Evolutionary conservation across 37 sponge, comb jelly and placozoan species (phyloP).

Genomic region (Cliona cf. orientalis): DNA sequence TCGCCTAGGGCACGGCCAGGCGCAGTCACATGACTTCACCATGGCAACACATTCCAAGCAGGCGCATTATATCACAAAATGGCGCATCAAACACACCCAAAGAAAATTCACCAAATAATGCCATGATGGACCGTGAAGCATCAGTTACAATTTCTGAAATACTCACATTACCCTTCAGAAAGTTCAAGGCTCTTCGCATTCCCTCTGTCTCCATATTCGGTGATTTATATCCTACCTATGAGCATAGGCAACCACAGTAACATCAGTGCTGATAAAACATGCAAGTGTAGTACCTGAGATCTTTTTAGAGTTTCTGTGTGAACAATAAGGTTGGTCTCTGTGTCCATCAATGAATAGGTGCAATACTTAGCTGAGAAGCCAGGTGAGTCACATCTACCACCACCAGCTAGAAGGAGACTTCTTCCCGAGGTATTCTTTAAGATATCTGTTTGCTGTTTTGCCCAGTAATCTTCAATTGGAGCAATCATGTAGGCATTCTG

Average conservation of each 20-base stretch:
- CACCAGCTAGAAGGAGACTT: conserved; percentile 1
- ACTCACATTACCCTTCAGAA: not conserved
- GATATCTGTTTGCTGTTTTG: not conserved
- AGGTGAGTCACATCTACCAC: conserved; percentile 20
- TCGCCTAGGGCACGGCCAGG: too few relatives aligned
- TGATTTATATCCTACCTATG: not conserved
- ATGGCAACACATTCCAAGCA: too few relatives aligned
- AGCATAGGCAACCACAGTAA: not conserved
- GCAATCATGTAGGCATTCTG: conserved; percentile 5
- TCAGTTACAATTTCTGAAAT: not conserved
- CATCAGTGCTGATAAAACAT: not conserved
- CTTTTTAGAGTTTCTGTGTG: not conserved
- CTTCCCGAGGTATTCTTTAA: not conserved
- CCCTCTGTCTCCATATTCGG: not conserved
- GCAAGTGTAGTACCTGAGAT: not conserved
- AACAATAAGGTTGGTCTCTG: conserved; percentile 4
- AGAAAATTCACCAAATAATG: not conserved
- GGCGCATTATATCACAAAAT: too few relatives aligned
- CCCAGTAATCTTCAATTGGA: not conserved
- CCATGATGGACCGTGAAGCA: not conserved
- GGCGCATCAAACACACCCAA: too few relatives aligned
- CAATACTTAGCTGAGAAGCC: conserved; percentile 6
- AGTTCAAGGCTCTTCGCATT: not conserved
- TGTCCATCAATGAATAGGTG: conserved; percentile 24
- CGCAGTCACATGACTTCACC: too few relatives aligned